Conservation (phyloP, 2,888 invertebrate genomes). For the Diarsia mendica region DNA sequence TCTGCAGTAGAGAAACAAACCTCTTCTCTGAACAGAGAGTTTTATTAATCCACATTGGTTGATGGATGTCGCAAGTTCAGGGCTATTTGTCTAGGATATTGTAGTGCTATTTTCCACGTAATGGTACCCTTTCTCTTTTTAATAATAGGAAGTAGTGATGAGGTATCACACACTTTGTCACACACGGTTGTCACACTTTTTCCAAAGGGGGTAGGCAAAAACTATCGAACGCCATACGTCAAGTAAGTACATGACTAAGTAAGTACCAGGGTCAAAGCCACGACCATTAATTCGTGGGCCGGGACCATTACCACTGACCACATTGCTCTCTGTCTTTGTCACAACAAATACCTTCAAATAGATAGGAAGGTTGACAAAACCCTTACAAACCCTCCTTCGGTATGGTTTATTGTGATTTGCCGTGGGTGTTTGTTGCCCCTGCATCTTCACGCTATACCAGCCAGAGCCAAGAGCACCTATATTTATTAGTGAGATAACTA, state of each 20-base stretch:
- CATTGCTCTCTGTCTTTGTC: not conserved
- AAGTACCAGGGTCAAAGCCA: not conserved
- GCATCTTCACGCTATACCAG: conserved; percentile 25
- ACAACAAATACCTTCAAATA: not conserved
- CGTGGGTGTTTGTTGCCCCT: conserved; percentile 18
- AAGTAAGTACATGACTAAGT: not conserved
- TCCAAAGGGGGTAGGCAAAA: too few species aligned
- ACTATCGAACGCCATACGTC: not conserved
- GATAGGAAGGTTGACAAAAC: not conserved
- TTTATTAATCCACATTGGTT: too few species aligned
- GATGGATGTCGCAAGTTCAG: not conserved
- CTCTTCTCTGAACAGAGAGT: not conserved
- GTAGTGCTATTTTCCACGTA: not conserved
- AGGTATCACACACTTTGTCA: too few species aligned
- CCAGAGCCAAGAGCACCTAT: conserved; percentile 7
- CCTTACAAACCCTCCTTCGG: not conserved
- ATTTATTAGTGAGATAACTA: conserved; percentile 44
- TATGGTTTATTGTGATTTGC: conserved; percentile 13
- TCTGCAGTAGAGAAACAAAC: not conserved
- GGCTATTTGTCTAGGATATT: not conserved
- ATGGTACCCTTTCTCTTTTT: too few species aligned
- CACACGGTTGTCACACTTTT: too few species aligned
- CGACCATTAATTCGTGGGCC: too few species aligned
- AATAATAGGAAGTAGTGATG: too few species aligned
- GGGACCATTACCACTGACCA: not conserved